Percentiles rank a stretch among this genome's conserved stretches.
Evolutionary conservation across 2,888 invertebrate genomes (phyloP).

Genomic region (Cheilosia soror): DNA sequence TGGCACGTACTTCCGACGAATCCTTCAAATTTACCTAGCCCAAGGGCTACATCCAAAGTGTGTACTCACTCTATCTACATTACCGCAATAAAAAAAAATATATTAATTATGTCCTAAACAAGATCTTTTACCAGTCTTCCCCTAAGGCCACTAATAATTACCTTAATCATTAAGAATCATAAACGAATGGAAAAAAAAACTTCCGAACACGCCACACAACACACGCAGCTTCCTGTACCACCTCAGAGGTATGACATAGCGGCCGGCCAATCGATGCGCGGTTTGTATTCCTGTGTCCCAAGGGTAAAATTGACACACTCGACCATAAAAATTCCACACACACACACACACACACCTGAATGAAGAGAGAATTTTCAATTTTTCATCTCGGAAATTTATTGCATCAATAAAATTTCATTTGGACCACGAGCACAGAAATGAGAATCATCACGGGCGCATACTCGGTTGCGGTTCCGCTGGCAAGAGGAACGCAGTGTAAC

Average conservation of each 20-base stretch:
- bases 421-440: slow-evolving; percentile 32
- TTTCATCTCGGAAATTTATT: slow-evolving; percentile 73
- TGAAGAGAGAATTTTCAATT: slow-evolving; percentile 54
- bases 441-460: slow-evolving; percentile 41
- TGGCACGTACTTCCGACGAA: too few species aligned
- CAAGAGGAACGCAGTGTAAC: background rate
- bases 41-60: background rate
- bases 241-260: slow-evolving; percentile 28
- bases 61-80: background rate
- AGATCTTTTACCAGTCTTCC: slow-evolving; percentile 6
- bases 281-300: slow-evolving; percentile 46
- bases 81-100: background rate
- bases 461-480: background rate
- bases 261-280: slow-evolving; percentile 6
- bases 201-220: slow-evolving; percentile 30
- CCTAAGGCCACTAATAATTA: slow-evolving; percentile 56
- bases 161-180: slow-evolving; percentile 59
- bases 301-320: slow-evolving; percentile 63
- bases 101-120: slow-evolving; percentile 9
- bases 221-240: slow-evolving; percentile 26
- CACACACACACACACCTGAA: background rate
- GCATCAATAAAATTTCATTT: slow-evolving; percentile 74
- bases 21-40: background rate
- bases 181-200: slow-evolving; percentile 49
- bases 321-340: slow-evolving; percentile 52